These are phyloP conservation scores for Neelides folsomi DNA, from an alignment of 2,888 invertebrate species.

Conservation along the genomic window DNA sequence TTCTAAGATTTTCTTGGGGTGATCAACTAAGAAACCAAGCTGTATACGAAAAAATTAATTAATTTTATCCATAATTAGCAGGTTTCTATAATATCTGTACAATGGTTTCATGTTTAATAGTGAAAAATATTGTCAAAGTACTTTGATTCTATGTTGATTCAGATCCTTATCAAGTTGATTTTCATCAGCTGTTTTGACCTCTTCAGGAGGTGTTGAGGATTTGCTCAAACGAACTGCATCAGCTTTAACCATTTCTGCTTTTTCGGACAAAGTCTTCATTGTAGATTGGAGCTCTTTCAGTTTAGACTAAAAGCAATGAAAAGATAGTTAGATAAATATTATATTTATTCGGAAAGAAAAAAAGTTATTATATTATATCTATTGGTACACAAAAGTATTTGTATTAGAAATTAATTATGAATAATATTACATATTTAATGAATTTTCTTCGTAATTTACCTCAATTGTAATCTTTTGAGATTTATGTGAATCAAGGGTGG, in stretches of 20 bases:
- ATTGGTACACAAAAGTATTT: too few species aligned
- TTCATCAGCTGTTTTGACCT: constrained; percentile 11
- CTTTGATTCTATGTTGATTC: constrained; percentile 13
- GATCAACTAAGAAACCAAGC: constrained; percentile 18
- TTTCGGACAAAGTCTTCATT: constrained; percentile 14
- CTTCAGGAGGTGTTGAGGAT: constrained; percentile 11
- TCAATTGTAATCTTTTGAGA: too few species aligned
- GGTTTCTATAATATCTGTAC: too few species aligned
- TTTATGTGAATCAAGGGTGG: too few species aligned
- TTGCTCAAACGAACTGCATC: constrained; percentile 14
- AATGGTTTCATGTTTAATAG: too few species aligned
- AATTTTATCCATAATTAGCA: background rate
- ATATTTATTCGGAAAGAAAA: too few species aligned
- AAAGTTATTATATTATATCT: too few species aligned
- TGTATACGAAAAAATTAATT: constrained; percentile 4
- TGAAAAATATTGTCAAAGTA: background rate
- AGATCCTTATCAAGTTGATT: constrained; percentile 19
- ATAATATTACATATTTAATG: too few species aligned
- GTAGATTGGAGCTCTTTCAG: constrained; percentile 8
- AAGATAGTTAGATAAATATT: too few species aligned
- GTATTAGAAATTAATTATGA: too few species aligned
- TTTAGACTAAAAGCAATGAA: background rate
- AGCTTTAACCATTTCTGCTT: constrained; percentile 12
- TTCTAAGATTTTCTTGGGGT: constrained; percentile 37
- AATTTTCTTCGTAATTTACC: too few species aligned